Conservation (phyloP, 2,888 invertebrate species). For the Epinotia bilunana region DNA sequence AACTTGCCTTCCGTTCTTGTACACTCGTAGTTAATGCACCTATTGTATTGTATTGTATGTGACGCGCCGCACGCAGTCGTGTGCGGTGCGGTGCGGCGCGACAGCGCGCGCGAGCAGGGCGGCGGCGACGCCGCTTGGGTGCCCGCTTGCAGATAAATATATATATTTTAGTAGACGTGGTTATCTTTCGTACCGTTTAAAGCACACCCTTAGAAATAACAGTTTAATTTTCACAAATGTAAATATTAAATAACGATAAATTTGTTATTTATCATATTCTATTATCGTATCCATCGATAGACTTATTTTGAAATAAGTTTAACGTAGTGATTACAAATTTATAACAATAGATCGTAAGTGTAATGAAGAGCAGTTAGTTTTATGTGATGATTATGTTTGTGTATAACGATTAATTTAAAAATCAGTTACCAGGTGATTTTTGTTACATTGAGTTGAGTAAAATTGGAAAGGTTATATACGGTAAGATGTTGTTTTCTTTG, state of each 20-base stretch:
- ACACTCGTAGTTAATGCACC: slow-evolving; percentile 25
- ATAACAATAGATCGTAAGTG: slow-evolving; percentile 70
- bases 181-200: slow-evolving; percentile 75
- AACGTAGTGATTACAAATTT: slow-evolving; percentile 77
- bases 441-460: slow-evolving; percentile 82
- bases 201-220: slow-evolving; percentile 74
- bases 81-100: slow-evolving; percentile 39
- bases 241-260: slow-evolving; percentile 76
- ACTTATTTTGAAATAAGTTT: slow-evolving; percentile 80
- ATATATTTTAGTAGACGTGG: slow-evolving; percentile 72
- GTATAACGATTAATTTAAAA: slow-evolving; percentile 79
- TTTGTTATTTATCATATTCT: slow-evolving; percentile 82
- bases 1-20: slow-evolving; percentile 69
- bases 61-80: not conserved
- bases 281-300: slow-evolving; percentile 77
- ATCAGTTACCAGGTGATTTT: slow-evolving; percentile 81
- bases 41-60: not conserved
- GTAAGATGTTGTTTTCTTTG: slow-evolving; percentile 80
- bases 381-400: slow-evolving; percentile 78
- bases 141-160: slow-evolving; percentile 50
- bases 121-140: slow-evolving; percentile 32
- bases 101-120: slow-evolving; percentile 46
- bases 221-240: slow-evolving; percentile 74
- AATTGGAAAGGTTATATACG: slow-evolving; percentile 75
- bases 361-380: slow-evolving; percentile 65